Evolutionary conservation across 2,797 vertebrate genomes (phyloP).

Genomic region (Malurus leucopterus): DNA sequence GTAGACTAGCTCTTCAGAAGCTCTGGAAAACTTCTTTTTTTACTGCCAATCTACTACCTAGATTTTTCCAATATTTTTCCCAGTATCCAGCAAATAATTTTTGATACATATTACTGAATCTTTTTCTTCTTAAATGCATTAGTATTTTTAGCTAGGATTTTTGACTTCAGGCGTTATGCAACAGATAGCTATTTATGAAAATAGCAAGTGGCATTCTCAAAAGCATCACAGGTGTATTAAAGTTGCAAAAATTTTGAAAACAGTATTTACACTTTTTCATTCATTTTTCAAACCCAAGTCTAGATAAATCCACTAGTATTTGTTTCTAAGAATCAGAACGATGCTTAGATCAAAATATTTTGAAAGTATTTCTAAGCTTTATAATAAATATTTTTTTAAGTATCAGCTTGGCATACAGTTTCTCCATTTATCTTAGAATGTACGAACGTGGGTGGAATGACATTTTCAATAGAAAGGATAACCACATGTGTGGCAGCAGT

Average conservation of each 20-base stretch:
- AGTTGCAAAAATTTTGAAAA: not conserved
- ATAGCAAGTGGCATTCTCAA: not conserved
- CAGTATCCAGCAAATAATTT: not conserved
- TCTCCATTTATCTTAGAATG: not conserved
- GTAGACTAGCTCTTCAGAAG: not conserved
- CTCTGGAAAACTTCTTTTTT: not conserved
- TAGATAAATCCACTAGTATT: not conserved
- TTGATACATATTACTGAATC: not conserved
- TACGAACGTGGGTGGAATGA: not conserved
- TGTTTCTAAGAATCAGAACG: not conserved
- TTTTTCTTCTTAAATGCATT: not conserved
- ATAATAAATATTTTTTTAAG: not conserved
- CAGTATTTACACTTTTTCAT: not conserved
- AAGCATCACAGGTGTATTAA: not conserved
- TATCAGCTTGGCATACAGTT: not conserved
- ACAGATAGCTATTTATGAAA: not conserved
- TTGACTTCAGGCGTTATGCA: not conserved
- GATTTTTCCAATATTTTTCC: not conserved
- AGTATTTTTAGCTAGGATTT: not conserved
- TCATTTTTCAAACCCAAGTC: not conserved
- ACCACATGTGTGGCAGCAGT: rapidly evolving
- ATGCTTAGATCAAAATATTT: not conserved
- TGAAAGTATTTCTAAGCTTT: not conserved
- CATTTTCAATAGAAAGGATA: not conserved
- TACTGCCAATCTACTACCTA: not conserved